Percentiles rank a stretch among this genome's conserved stretches.
Evolutionary conservation across 2,113 vertebrate species (phyloP).

Genomic region (Pelodiscus sinensis): DNA sequence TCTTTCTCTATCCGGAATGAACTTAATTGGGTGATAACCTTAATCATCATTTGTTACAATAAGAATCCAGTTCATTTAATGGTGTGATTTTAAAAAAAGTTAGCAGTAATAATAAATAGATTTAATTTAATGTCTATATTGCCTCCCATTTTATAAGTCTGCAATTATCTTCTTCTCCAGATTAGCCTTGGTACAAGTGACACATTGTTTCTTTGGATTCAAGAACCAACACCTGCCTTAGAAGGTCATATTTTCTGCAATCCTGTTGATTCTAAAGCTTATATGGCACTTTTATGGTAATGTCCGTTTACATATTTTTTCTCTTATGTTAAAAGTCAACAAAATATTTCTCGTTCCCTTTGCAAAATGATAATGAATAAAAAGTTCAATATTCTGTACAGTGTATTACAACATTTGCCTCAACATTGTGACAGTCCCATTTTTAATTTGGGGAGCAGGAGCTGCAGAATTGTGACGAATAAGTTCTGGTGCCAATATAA

Average conservation of each 20-base stretch:
- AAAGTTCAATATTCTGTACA: background rate
- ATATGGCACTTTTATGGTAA: conserved; percentile 96
- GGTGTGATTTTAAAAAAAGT: conserved; percentile 75
- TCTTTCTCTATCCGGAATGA: background rate
- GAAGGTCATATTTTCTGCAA: conserved; percentile 95
- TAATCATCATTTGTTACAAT: conserved; percentile 39
- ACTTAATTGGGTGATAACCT: conserved; percentile 12
- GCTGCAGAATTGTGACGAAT: conserved; percentile 16
- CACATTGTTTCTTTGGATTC: conserved; percentile 93
- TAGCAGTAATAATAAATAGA: conserved; percentile 71
- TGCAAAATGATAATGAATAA: conserved; percentile 44
- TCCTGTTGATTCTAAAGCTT: conserved; percentile 83
- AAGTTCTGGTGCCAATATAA: conserved; percentile 40
- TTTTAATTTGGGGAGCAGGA: conserved; percentile 45
- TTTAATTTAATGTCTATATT: conserved; percentile 76
- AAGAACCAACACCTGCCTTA: conserved; percentile 84
- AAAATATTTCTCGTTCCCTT: conserved; percentile 35
- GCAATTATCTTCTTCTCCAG: conserved; percentile 70
- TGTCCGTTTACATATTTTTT: background rate
- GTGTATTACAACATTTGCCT: conserved; percentile 31
- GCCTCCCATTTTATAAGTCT: conserved; percentile 63
- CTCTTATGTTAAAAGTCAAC: conserved; percentile 22
- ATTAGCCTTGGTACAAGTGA: conserved; percentile 95
- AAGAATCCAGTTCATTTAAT: conserved; percentile 68
- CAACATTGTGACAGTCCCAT: background rate